A percentile compares a stretch with the other conserved stretches of the same genome.
Evolutionary conservation across 2,113 vertebrate genomes (phyloP).

Genomic region (Paraplagusia blochii): DNA sequence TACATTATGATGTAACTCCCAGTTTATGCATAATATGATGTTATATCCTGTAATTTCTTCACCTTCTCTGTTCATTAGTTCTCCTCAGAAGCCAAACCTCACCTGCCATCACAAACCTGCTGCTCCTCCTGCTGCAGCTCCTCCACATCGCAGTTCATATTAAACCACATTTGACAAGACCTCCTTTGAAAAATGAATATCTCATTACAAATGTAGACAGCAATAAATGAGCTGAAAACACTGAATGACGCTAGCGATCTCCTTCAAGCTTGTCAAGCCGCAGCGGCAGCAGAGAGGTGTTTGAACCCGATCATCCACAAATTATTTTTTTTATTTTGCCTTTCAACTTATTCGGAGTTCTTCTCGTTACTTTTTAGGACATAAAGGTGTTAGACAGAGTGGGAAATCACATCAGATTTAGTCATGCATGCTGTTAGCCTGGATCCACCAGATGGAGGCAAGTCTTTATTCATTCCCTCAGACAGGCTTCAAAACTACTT

Average conservation of each 20-base stretch:
- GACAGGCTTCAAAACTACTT: slow-evolving; percentile 51
- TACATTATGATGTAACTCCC: too few species aligned
- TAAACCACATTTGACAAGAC: not conserved
- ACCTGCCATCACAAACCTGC: too few species aligned
- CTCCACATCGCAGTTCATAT: not conserved
- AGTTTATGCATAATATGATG: too few species aligned
- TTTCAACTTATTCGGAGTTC: slow-evolving; percentile 1
- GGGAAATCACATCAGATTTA: slow-evolving; percentile 54
- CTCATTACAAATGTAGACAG: not conserved
- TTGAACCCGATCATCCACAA: not conserved
- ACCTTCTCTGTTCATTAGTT: too few species aligned
- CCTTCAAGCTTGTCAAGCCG: not conserved
- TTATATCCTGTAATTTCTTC: too few species aligned
- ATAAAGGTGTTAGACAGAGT: slow-evolving; percentile 45
- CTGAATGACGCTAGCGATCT: not conserved
- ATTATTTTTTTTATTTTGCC: not conserved
- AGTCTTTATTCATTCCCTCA: slow-evolving; percentile 56
- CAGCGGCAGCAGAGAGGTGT: not conserved
- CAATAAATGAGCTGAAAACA: not conserved
- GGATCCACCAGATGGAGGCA: slow-evolving; percentile 63
- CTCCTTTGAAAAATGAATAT: not conserved
- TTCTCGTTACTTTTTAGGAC: slow-evolving; percentile 19
- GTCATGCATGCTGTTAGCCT: slow-evolving; percentile 52
- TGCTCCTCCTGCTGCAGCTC: not conserved
- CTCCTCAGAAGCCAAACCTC: not conserved